phyloP scores from a whole-genome alignment of 2,113 vertebrate species.

The Tychaedon coryphoeus region DNA sequence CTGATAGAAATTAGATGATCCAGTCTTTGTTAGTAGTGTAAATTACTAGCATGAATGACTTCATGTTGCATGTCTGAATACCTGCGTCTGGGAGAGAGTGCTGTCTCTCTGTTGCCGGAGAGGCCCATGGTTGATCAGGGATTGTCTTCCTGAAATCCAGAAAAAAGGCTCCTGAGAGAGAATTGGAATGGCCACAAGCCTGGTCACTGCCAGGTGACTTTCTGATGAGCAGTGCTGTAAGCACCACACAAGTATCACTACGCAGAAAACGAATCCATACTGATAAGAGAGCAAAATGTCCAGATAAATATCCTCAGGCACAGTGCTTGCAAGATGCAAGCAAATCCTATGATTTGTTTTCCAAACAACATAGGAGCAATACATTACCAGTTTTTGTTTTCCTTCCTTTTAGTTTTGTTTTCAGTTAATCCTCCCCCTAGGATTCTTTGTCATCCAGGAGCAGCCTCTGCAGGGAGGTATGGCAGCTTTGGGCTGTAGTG shows the following conservation, averaged over 20 bases:
- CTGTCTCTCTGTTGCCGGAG: neutral
- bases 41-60: neutral
- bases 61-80: neutral
- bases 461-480: conserved; percentile 32
- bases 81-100: neutral
- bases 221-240: neutral
- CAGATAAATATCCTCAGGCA: neutral
- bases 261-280: neutral
- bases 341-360: neutral
- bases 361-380: neutral
- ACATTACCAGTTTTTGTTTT: neutral
- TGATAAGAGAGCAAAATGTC: neutral
- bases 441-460: conserved; percentile 22
- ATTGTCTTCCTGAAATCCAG: neutral
- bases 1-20: neutral
- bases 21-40: neutral
- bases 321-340: neutral
- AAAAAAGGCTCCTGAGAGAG: neutral
- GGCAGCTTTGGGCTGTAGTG: neutral
- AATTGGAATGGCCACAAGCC: neutral
- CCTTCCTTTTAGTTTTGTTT: conserved; percentile 12
- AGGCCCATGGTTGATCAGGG: neutral
- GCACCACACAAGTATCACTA: neutral
- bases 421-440: neutral
- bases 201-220: neutral